Base-by-base conservation (phyloP, 30 jellyfish, hydroid and myxozoan species). In the Mastigias papua region DNA sequence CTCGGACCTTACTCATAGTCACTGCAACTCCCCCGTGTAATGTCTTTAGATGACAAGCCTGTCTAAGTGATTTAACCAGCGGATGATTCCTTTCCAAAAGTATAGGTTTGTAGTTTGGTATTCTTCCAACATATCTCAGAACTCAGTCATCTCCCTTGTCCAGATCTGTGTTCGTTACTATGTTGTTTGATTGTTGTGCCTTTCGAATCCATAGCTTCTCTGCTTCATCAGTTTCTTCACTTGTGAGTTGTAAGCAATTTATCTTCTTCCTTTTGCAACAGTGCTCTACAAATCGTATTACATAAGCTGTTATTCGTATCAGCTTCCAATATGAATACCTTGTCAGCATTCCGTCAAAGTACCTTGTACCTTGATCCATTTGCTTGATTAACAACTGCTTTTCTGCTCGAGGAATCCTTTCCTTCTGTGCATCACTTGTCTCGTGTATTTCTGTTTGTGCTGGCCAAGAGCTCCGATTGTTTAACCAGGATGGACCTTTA, bases 1-100 rank as follows among this genome's bases (percentile, higher is more conserved):
- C 90, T 80, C 90, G 64, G 26, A 80, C 31, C 16, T 57, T n/a
- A 34, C 90, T 34, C 86, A 80, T 80, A 1, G 90, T 80, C 89
- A 86, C 48, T 73, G 89, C 31, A 50, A 73, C 95, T 86, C 89
- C 95, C 95, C 89, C 82, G 46, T 86, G 89, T 49, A 86, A 81
- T 29, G 89, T 86, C 67, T 60, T 73, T 69, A 29, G 68, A 76
- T 86, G 89, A 81, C 84, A 32, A 34, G 62, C 75, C 89, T 74
- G 77, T 58, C 73, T 86, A 48, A 86, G 75, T 62, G 83, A 73
- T 48, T 32, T 78, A 42, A 72, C 93, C 93, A 70, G 57, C 60
- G 74, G 75, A 71, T 50, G 32, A 86, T 71, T 84, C 63, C 60
- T 75, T 51, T 81, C 89, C 89, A 73, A 46, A 73, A 86, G 73